Conservation (phyloP, 2,113 vertebrate species). For the Paratilapia polleni region DNA sequence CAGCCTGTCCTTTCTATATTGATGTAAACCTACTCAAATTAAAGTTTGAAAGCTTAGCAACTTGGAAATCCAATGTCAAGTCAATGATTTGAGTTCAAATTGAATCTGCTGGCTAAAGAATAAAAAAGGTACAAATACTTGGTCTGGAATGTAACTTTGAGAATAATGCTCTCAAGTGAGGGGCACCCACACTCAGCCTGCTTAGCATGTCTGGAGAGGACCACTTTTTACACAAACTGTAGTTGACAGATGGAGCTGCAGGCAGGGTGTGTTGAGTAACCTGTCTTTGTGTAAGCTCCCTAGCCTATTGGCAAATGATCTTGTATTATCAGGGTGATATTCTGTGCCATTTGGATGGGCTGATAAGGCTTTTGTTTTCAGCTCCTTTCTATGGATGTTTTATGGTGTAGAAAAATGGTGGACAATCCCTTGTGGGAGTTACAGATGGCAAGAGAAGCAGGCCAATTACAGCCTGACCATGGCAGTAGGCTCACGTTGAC, state of each 20-base stretch:
- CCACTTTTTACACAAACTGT: not conserved
- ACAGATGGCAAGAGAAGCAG: conserved; percentile 22
- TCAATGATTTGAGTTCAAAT: not conserved
- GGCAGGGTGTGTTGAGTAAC: not conserved
- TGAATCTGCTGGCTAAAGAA: not conserved
- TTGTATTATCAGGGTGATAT: conserved; percentile 1
- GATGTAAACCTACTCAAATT: not conserved
- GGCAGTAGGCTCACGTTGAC: conserved; percentile 1
- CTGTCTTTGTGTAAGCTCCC: conserved; percentile 8
- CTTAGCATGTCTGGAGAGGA: not conserved
- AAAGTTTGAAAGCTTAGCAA: not conserved
- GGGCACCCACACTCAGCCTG: not conserved
- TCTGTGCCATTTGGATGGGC: conserved; percentile 1
- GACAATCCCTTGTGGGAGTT: not conserved
- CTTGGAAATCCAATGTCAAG: not conserved
- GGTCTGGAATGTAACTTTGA: not conserved
- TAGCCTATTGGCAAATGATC: not conserved
- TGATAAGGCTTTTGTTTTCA: conserved; percentile 12
- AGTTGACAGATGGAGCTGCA: not conserved
- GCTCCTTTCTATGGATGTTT: not conserved
- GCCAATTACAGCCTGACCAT: not conserved
- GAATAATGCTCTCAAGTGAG: not conserved
- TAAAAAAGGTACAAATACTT: not conserved
- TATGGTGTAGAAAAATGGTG: not conserved
- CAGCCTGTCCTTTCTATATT: not conserved